These are phyloP conservation scores for Caenorhabditis uteleia DNA, from an alignment of 2,888 invertebrate genomes.

Conservation along the genomic window DNA sequence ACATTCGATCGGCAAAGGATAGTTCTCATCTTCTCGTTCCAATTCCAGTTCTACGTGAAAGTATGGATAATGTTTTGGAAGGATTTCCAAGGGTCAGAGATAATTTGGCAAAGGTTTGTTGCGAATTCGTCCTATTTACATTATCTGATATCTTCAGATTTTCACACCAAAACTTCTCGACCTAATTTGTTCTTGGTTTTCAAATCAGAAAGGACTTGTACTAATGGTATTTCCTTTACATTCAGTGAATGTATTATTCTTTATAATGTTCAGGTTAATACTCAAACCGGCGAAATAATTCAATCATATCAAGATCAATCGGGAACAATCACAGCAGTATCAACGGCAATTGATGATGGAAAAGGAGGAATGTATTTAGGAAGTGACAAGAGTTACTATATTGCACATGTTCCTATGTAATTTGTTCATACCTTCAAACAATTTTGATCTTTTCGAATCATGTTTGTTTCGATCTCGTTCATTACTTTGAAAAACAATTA, in stretches of 20 bases:
- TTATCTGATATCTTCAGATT: constrained; percentile 2
- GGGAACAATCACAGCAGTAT: constrained; percentile 27
- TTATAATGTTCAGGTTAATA: constrained; percentile 9
- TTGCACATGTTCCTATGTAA: constrained; percentile 36
- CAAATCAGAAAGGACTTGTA: constrained; percentile 26
- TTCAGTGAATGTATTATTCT: not conserved
- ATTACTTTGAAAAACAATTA: no score
- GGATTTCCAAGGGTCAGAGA: constrained; percentile 35
- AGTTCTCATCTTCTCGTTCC: constrained; percentile 21
- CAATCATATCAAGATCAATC: constrained; percentile 43
- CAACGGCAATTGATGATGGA: constrained; percentile 47
- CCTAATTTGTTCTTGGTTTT: constrained; percentile 20
- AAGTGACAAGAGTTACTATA: constrained; percentile 45
- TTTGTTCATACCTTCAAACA: no score
- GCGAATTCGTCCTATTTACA: not conserved
- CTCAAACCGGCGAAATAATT: constrained; percentile 39
- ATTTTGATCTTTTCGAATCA: no score
- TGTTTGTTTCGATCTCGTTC: no score
- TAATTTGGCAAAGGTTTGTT: constrained; percentile 39
- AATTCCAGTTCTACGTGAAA: constrained; percentile 26
- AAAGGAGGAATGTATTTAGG: constrained; percentile 45
- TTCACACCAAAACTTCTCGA: constrained; percentile 32
- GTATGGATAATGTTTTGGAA: constrained; percentile 33
- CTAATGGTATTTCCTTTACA: not conserved
- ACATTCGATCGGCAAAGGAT: constrained; percentile 38